Conservation (phyloP, 2,113 vertebrate genomes). For the Heterotilapia buettikoferi region DNA sequence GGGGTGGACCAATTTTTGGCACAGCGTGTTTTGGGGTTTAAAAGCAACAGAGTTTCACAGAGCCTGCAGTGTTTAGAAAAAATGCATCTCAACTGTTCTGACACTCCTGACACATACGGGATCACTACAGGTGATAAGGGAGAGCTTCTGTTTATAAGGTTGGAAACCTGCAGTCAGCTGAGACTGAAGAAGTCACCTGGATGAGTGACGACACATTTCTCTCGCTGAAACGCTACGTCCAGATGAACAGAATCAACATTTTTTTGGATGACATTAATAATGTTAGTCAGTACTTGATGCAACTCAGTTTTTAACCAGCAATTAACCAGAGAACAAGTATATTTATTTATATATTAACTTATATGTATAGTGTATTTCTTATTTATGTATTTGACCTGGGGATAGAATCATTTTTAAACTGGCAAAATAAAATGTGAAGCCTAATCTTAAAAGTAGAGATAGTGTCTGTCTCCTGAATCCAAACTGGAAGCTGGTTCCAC, state of each 20-base stretch:
- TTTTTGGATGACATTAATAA: not conserved
- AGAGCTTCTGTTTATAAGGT: not conserved
- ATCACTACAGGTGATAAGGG: not conserved
- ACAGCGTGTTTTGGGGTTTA: not conserved
- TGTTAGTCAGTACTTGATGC: not conserved
- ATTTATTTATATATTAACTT: not conserved
- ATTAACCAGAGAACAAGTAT: not conserved
- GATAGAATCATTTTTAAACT: not conserved
- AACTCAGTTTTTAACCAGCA: not conserved
- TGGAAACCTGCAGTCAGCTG: not conserved
- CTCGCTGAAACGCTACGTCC: not conserved
- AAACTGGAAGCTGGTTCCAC: not conserved
- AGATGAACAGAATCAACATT: not conserved
- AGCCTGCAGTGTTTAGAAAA: not conserved
- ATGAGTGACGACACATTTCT: not conserved
- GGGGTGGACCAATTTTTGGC: not conserved
- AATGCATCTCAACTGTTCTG: not conserved
- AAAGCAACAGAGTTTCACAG: not conserved
- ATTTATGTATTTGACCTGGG: not conserved
- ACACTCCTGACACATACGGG: not conserved
- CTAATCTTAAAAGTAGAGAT: not conserved
- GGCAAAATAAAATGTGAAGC: not conserved
- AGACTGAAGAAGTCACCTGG: not conserved
- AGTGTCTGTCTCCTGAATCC: too few species aligned
- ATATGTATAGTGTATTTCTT: not conserved